These are phyloP conservation scores for Oncopodura yosiiana DNA, from an alignment of 1,140 invertebrate genomes.

Conservation along the genomic window DNA sequence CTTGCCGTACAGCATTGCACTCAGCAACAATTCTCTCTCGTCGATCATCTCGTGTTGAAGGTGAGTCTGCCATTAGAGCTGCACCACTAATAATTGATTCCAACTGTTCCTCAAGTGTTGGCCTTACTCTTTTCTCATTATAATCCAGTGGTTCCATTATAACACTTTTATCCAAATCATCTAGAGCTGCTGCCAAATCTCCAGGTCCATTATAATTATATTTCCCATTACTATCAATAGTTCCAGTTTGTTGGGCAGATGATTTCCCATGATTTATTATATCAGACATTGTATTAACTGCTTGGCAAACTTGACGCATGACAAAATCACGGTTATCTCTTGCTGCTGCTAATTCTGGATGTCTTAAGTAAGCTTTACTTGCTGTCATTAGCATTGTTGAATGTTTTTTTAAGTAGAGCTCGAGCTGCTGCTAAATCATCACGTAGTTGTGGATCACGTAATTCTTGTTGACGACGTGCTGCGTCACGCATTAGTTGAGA, in stretches of 20 bases:
- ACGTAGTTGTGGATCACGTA: slow-evolving; percentile 49
- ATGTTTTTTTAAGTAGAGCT: slow-evolving; percentile 53
- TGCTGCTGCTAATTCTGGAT: slow-evolving; percentile 53
- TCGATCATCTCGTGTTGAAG: slow-evolving; percentile 45
- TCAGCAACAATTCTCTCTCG: slow-evolving; percentile 54
- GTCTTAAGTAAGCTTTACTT: slow-evolving; percentile 54
- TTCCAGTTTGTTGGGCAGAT: slow-evolving; percentile 36
- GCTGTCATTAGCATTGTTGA: slow-evolving; percentile 54
- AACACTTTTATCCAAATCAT: slow-evolving; percentile 53
- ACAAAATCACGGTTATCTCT: slow-evolving; percentile 51
- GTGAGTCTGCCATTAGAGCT: slow-evolving; percentile 53
- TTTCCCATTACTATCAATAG: slow-evolving; percentile 35
- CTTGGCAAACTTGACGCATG: slow-evolving; percentile 50
- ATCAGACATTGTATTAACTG: slow-evolving; percentile 50
- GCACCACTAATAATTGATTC: slow-evolving; percentile 56
- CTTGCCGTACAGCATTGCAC: slow-evolving; percentile 57
- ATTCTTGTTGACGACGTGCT: slow-evolving; percentile 49
- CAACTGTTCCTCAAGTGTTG: slow-evolving; percentile 51
- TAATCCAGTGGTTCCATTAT: slow-evolving; percentile 54
- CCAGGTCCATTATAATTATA: slow-evolving; percentile 44
- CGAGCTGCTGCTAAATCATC: slow-evolving; percentile 55
- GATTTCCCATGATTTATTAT: slow-evolving; percentile 42
- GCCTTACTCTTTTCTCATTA: slow-evolving; percentile 46
- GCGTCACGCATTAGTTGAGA: slow-evolving; percentile 48
- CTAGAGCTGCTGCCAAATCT: slow-evolving; percentile 52